phyloP scores from a whole-genome alignment of 2,113 vertebrate species.

The Oenanthe oenanthe region DNA sequence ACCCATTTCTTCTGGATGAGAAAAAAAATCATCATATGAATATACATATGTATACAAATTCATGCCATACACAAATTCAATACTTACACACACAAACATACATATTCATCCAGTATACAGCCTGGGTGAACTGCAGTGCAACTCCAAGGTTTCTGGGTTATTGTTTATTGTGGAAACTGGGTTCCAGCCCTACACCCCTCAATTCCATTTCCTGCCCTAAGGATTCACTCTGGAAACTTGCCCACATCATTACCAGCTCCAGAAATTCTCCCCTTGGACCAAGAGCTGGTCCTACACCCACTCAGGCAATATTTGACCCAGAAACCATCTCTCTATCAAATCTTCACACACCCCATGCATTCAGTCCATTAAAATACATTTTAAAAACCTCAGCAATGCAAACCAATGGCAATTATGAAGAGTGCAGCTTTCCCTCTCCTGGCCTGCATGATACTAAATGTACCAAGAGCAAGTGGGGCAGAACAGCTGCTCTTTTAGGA shows the following conservation, averaged over 20 bases:
- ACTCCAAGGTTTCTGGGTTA: background rate
- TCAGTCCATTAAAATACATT: background rate
- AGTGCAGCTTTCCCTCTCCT: background rate
- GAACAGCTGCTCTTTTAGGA: background rate
- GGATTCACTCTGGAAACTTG: background rate
- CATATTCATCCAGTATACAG: background rate
- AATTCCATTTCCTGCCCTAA: background rate
- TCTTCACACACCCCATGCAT: background rate
- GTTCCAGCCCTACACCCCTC: background rate
- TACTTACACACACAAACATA: background rate
- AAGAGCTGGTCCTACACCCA: background rate
- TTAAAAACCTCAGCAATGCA: background rate
- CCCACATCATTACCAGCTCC: too few species aligned
- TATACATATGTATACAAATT: background rate
- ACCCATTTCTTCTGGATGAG: background rate
- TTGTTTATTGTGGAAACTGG: background rate
- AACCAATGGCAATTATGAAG: background rate
- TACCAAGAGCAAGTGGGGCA: background rate
- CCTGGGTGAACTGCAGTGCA: background rate
- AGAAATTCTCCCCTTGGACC: rapidly evolving
- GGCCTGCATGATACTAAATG: background rate
- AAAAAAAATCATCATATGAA: background rate
- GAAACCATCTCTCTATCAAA: background rate
- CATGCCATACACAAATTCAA: background rate
- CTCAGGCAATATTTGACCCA: background rate